Percentiles rank a stretch among this genome's conserved stretches.
Conservation (phyloP, 2,113 vertebrate genomes). For the Odontophorus gujanensis region DNA sequence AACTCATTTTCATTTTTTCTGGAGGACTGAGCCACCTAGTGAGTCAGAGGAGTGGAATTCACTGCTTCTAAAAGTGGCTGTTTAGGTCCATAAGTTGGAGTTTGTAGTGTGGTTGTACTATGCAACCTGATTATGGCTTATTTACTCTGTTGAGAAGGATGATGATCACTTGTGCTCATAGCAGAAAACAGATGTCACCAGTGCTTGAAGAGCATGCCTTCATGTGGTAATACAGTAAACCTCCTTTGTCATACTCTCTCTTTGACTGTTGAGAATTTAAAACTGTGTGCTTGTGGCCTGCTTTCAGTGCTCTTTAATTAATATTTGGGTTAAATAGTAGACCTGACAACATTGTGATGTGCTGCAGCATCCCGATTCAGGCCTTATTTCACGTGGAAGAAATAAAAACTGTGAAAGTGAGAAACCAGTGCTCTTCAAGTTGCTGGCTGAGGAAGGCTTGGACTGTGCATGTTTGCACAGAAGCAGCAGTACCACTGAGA, state of each 20-base stretch:
- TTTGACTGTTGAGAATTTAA: not conserved
- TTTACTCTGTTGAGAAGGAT: not conserved
- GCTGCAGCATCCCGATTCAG: not conserved
- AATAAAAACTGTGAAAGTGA: accelerated
- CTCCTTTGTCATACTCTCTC: not conserved
- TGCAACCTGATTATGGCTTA: not conserved
- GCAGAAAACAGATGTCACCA: not conserved
- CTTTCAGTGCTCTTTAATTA: not conserved
- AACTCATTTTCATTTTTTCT: not conserved
- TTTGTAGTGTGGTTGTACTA: accelerated
- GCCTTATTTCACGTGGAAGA: not conserved
- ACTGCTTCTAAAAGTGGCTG: not conserved
- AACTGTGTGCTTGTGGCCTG: not conserved
- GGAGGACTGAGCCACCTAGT: not conserved
- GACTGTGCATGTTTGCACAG: accelerated
- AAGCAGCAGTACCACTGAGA: not conserved
- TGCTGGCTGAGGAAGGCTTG: not conserved
- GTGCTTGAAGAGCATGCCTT: not conserved
- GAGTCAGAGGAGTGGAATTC: not conserved
- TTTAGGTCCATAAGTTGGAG: not conserved
- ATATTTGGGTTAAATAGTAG: not conserved
- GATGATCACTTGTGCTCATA: not conserved
- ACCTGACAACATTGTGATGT: accelerated
- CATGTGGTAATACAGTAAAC: not conserved
- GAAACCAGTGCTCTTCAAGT: not conserved